phyloP scores from a whole-genome alignment of 2,797 vertebrate species.

The Trichosurus vulpecula region DNA sequence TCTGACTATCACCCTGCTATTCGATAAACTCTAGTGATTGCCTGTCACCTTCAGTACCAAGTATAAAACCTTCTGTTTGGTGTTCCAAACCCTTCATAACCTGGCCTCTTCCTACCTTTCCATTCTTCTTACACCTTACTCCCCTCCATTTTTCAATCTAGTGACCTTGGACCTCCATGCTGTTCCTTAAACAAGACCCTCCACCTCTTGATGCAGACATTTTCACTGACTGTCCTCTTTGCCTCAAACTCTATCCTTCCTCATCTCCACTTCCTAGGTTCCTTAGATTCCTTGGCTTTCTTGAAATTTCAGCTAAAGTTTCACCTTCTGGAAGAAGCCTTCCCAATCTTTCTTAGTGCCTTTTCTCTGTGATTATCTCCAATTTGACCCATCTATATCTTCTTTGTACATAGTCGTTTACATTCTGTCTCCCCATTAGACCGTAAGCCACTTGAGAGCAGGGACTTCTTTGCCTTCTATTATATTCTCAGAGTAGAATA shows the following conservation, averaged over 20 bases:
- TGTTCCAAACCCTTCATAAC: not conserved
- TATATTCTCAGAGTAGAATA: not conserved
- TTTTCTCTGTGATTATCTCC: not conserved
- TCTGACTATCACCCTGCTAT: not conserved
- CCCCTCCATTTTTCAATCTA: not conserved
- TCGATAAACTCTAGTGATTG: not conserved
- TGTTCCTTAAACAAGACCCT: not conserved
- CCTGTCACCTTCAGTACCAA: not conserved
- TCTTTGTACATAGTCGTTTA: not conserved
- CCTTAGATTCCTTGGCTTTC: not conserved
- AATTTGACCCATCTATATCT: not conserved
- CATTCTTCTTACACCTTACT: not conserved
- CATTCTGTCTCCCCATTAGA: not conserved
- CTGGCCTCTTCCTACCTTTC: not conserved
- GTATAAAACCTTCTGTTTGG: not conserved
- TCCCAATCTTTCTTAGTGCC: not conserved
- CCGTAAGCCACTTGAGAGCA: not conserved
- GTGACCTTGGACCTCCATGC: not conserved
- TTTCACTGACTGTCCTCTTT: not conserved
- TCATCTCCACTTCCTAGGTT: not conserved
- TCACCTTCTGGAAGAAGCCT: not conserved
- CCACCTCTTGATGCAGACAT: not conserved
- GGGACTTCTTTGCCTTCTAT: not conserved
- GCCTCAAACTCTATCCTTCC: not conserved
- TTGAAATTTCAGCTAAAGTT: not conserved